phyloP scores from a whole-genome alignment of 2,797 vertebrate species.

The Tiaroga cobitis region DNA sequence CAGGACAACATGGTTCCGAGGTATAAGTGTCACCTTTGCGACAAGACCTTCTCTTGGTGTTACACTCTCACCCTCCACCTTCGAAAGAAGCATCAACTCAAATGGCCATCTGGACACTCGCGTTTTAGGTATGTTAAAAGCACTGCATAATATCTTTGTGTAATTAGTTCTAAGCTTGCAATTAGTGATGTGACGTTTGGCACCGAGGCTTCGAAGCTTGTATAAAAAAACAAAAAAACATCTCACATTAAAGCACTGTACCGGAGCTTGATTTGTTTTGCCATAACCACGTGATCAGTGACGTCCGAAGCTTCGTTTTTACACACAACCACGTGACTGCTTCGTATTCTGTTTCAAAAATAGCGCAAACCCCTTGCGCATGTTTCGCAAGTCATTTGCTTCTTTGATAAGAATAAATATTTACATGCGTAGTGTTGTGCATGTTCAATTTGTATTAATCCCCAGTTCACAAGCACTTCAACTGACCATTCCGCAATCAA shows the following conservation, averaged over 20 bases:
- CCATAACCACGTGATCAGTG: background rate
- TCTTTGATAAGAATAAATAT: background rate
- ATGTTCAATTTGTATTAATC: background rate
- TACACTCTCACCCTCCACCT: conserved; percentile 82
- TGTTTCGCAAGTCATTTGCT: too few relatives aligned
- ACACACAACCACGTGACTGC: too few relatives aligned
- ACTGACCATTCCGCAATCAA: background rate
- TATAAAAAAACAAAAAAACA: background rate
- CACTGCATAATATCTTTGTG: background rate
- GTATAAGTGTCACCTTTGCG: conserved; percentile 82
- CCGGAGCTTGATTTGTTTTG: too few relatives aligned
- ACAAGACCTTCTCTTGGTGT: conserved; percentile 84
- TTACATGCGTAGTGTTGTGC: background rate
- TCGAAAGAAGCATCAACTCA: conserved; percentile 80
- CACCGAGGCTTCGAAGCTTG: background rate
- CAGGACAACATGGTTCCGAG: conserved; percentile 77
- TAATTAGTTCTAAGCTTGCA: background rate
- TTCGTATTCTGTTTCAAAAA: too few relatives aligned
- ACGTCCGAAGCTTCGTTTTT: too few relatives aligned
- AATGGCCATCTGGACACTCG: conserved; percentile 83
- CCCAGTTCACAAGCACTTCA: background rate
- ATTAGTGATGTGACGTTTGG: background rate
- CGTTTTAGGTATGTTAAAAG: conserved; percentile 74
- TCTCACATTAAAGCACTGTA: too few relatives aligned
- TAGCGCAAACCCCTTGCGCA: too few relatives aligned